Conservation (phyloP, 92 coral and sea anemone genomes). For the Hydrozoanthus gracilis region DNA sequence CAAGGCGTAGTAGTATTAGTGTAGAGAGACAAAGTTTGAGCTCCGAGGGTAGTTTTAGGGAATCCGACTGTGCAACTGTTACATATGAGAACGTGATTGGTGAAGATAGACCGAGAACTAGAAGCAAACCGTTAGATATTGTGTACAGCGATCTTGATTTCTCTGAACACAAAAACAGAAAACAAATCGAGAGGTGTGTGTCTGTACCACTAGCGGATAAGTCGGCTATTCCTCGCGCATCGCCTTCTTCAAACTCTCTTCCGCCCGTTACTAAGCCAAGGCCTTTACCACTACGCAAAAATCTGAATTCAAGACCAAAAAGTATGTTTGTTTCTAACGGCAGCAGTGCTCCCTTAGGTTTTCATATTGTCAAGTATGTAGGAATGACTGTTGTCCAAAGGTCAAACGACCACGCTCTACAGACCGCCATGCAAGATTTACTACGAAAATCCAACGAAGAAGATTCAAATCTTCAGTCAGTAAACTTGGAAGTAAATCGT, state of each 20-base stretch:
- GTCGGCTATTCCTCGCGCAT: not conserved
- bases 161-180: constrained; percentile 33
- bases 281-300: constrained; percentile 62
- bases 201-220: constrained; percentile 35
- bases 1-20: constrained; percentile 75
- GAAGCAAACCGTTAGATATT: constrained; percentile 88
- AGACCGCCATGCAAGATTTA: constrained; percentile 72
- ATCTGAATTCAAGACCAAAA: constrained; percentile 67
- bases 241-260: constrained; percentile 57
- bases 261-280: constrained; percentile 55
- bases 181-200: constrained; percentile 48
- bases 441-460: constrained; percentile 65
- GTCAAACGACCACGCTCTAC: constrained; percentile 81
- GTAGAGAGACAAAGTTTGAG: constrained; percentile 61
- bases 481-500: constrained; percentile 82
- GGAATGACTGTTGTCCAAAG: constrained; percentile 70
- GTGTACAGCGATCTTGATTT: constrained; percentile 92
- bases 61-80: constrained; percentile 38
- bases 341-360: constrained; percentile 70
- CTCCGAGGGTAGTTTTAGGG: constrained; percentile 61
- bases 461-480: constrained; percentile 70
- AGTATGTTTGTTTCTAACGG: constrained; percentile 64
- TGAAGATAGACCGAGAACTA: constrained; percentile 49
- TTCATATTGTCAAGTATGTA: constrained; percentile 84
- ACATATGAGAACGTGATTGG: constrained; percentile 79